Evolutionary conservation across 2,113 vertebrate genomes (phyloP).

Genomic region (Vidua macroura): DNA sequence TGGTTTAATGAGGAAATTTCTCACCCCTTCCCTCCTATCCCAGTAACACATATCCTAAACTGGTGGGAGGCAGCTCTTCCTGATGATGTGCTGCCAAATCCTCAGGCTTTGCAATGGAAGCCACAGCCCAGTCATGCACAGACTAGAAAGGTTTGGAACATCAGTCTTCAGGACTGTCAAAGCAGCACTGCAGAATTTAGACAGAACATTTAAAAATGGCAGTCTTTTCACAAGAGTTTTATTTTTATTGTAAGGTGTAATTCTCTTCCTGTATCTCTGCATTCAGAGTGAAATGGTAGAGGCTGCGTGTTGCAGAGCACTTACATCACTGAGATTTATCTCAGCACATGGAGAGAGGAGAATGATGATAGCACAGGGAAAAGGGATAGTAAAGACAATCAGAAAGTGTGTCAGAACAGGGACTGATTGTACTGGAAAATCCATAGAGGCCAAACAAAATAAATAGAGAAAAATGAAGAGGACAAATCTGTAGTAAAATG

Average conservation of each 20-base stretch:
- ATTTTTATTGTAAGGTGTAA: conserved; percentile 40
- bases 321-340: conserved; percentile 38
- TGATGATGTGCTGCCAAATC: neutral
- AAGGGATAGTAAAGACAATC: neutral
- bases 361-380: conserved; percentile 21
- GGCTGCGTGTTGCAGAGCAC: neutral
- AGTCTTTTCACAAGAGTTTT: conserved; percentile 30
- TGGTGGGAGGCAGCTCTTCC: neutral
- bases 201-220: neutral
- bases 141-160: neutral
- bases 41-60: neutral
- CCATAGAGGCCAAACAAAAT: conserved; percentile 18
- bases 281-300: conserved; percentile 15
- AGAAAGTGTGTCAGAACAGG: neutral
- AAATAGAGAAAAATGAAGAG: conserved; percentile 19
- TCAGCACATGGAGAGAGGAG: neutral
- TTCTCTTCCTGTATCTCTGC: conserved; percentile 8
- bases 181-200: conserved; percentile 1
- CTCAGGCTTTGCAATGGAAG: neutral
- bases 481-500: conserved; percentile 4
- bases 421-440: neutral
- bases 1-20: neutral
- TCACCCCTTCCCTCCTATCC: neutral
- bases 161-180: neutral
- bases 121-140: neutral